Evolutionary conservation across 2,888 invertebrate species (phyloP).

Genomic region (Hipparchia semele): DNA sequence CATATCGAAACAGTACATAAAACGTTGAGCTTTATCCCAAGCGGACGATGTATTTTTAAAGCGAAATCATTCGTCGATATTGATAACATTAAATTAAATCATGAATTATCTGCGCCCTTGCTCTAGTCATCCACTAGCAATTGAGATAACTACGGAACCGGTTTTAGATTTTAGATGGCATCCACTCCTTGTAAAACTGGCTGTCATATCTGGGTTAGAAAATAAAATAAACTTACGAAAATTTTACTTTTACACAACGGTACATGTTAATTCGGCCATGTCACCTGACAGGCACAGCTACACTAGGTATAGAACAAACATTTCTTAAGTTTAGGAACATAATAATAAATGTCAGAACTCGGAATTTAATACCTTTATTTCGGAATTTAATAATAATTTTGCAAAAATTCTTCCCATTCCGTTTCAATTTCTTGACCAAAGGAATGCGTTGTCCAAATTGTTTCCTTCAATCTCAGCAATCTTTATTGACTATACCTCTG

Average conservation of each 20-base stretch:
- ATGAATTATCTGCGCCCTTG: not conserved
- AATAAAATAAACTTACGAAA: not conserved
- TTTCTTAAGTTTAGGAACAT: too few species aligned
- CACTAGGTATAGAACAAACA: too few species aligned
- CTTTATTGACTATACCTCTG: not conserved
- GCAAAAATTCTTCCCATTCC: not conserved
- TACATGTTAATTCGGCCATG: not conserved
- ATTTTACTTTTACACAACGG: not conserved
- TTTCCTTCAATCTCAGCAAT: not conserved
- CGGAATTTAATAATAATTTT: not conserved
- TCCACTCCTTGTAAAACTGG: not conserved
- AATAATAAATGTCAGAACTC: not conserved
- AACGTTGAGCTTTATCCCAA: too few species aligned
- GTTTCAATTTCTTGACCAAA: not conserved
- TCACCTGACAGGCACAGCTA: not conserved
- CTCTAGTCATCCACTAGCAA: not conserved
- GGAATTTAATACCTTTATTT: not conserved
- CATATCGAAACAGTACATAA: too few species aligned
- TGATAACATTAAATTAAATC: too few species aligned
- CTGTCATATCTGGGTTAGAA: not conserved
- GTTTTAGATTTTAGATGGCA: slow-evolving; percentile 3
- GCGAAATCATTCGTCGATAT: too few species aligned
- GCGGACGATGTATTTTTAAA: too few species aligned
- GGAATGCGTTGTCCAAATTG: not conserved
- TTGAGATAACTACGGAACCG: not conserved